A percentile compares a stretch with the other conserved stretches of the same genome.
phyloP scores from a whole-genome alignment of 2,888 invertebrate genomes.

The Tyria jacobaeae region DNA sequence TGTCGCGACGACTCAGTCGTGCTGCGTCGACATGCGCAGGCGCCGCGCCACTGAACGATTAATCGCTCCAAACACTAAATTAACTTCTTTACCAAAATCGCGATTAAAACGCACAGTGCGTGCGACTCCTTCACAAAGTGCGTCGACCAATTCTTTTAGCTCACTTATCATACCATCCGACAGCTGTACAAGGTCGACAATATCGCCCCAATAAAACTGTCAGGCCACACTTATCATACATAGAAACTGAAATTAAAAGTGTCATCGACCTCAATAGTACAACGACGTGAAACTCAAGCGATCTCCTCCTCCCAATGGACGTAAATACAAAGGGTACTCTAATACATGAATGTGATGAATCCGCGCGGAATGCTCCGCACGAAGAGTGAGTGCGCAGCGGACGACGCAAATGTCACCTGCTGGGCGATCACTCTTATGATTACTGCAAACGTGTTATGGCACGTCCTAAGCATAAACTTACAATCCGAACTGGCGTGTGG shows the following conservation, averaged over 20 bases:
- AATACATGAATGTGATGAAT: constrained; percentile 51
- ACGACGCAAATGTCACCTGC: background rate
- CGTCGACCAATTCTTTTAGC: constrained; percentile 41
- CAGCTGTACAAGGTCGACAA: constrained; percentile 8
- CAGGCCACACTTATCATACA: constrained; percentile 44
- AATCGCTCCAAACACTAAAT: constrained; percentile 17
- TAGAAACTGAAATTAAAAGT: constrained; percentile 40
- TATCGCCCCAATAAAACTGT: constrained; percentile 20
- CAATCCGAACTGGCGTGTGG: constrained; percentile 25
- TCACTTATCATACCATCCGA: constrained; percentile 42
- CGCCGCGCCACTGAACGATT: constrained; percentile 20
- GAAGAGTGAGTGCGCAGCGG: constrained; percentile 16
- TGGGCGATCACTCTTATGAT: constrained; percentile 9
- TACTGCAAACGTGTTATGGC: constrained; percentile 62
- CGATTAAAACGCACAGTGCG: constrained; percentile 23
- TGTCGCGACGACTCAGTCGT: constrained; percentile 35
- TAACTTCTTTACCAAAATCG: background rate
- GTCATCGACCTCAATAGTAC: constrained; percentile 30
- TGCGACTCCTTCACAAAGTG: constrained; percentile 36
- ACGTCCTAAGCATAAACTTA: constrained; percentile 61
- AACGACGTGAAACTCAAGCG: constrained; percentile 46
- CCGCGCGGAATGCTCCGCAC: constrained; percentile 21
- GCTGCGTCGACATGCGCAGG: constrained; percentile 19
- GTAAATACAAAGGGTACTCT: constrained; percentile 61
- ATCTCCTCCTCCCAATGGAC: constrained; percentile 55